These are phyloP conservation scores for Solen grandis DNA, from an alignment of 1,140 invertebrate species.

Conservation along the genomic window DNA sequence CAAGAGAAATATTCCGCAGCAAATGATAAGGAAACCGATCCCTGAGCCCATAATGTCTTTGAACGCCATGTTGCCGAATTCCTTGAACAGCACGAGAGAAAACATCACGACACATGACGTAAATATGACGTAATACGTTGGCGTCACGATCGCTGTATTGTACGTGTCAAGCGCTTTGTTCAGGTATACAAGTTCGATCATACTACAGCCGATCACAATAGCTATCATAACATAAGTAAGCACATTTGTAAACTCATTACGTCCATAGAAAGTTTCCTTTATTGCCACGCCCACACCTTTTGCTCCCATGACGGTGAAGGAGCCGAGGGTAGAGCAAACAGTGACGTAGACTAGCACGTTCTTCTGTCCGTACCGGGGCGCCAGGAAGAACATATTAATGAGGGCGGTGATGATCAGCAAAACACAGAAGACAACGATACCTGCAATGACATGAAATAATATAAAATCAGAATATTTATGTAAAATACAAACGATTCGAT, in stretches of 20 bases:
- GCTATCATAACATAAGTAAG: conserved; percentile 91
- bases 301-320: conserved; percentile 96
- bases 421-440: conserved; percentile 90
- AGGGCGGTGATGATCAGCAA: conserved; percentile 86
- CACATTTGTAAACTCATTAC: conserved; percentile 81
- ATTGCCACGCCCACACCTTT: conserved; percentile 97
- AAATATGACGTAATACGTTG: conserved; percentile 98
- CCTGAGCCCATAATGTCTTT: conserved; percentile 91
- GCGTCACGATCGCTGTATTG: conserved; percentile 96
- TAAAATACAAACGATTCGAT: no score
- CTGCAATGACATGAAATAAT: conserved; percentile 78
- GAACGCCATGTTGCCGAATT: conserved; percentile 90
- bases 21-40: conserved; percentile 94
- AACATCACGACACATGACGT: conserved; percentile 95
- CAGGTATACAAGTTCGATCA: conserved; percentile 95
- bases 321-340: conserved; percentile 95
- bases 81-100: conserved; percentile 85
- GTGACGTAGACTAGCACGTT: conserved; percentile 93
- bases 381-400: conserved; percentile 83
- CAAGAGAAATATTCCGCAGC: conserved; percentile 93
- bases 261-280: conserved; percentile 87
- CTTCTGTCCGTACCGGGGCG: conserved; percentile 88
- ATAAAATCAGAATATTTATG: no score
- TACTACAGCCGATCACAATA: conserved; percentile 87
- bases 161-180: conserved; percentile 95